A percentile compares a stretch with the other conserved stretches of the same genome.
Evolutionary conservation across 2,113 vertebrate species (phyloP).

Genomic region (Raja brachyura): DNA sequence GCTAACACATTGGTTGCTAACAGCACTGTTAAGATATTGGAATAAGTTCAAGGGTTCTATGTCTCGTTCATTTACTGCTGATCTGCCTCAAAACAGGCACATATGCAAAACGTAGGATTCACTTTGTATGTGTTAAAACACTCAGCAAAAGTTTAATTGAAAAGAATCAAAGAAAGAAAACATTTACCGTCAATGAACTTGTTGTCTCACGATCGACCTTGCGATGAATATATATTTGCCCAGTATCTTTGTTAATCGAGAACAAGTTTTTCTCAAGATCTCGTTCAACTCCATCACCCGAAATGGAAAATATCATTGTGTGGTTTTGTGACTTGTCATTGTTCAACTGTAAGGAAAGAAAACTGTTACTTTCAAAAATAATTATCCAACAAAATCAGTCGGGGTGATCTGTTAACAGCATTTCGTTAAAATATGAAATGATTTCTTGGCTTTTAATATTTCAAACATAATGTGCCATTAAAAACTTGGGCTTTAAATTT

Average conservation of each 20-base stretch:
- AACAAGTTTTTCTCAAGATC: slow-evolving; percentile 14
- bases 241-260: neutral
- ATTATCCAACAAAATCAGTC: neutral
- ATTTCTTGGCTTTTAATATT: neutral
- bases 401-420: neutral
- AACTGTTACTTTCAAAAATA: neutral
- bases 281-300: neutral
- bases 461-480: neutral
- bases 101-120: neutral
- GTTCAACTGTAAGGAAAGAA: neutral
- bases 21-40: neutral
- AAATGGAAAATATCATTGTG: neutral
- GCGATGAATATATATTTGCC: neutral
- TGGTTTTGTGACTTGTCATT: neutral
- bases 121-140: neutral
- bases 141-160: neutral
- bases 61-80: neutral
- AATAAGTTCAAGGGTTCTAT: neutral
- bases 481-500: neutral
- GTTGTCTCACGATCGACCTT: slow-evolving; percentile 24
- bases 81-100: neutral
- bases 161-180: neutral
- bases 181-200: neutral
- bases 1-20: neutral
- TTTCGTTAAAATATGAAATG: neutral